These are phyloP conservation scores for Morinoia aosen DNA, from an alignment of 2,888 invertebrate genomes.

Conservation along the genomic window DNA sequence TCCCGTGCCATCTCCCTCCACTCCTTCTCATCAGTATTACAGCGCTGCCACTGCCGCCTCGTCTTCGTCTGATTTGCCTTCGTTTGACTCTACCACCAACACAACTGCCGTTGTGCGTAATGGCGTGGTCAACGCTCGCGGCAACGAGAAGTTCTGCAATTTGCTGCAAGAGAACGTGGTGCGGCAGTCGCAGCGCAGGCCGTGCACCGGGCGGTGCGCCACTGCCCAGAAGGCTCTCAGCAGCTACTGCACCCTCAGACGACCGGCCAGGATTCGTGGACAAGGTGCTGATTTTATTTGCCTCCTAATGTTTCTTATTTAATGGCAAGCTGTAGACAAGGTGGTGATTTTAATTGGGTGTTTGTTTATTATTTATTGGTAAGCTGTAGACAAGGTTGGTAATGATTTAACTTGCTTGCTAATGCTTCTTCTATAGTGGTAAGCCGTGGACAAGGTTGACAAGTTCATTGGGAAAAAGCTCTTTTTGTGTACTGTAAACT, in stretches of 20 bases:
- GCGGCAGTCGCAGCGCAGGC: not conserved
- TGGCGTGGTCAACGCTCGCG: not conserved
- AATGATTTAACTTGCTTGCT: not conserved
- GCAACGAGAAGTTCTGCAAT: not conserved
- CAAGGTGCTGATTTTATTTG: not conserved
- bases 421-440: not conserved
- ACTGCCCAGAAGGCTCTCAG: conserved; percentile 5
- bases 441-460: too few relatives aligned
- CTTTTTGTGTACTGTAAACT: too few relatives aligned
- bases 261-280: not conserved
- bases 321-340: not conserved
- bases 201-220: not conserved
- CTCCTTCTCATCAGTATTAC: conserved; percentile 24
- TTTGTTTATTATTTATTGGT: too few relatives aligned
- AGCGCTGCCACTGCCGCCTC: not conserved
- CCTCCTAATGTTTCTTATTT: not conserved
- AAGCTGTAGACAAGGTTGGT: not conserved
- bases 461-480: too few relatives aligned
- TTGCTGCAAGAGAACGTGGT: not conserved
- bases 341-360: too few relatives aligned
- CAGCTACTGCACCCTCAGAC: conserved; percentile 30
- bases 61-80: not conserved
- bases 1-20: conserved; percentile 1
- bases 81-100: not conserved
- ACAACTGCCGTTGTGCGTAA: not conserved